Base-by-base conservation (phyloP, 2,113 vertebrate genomes). In the Excalfactoria chinensis region DNA sequence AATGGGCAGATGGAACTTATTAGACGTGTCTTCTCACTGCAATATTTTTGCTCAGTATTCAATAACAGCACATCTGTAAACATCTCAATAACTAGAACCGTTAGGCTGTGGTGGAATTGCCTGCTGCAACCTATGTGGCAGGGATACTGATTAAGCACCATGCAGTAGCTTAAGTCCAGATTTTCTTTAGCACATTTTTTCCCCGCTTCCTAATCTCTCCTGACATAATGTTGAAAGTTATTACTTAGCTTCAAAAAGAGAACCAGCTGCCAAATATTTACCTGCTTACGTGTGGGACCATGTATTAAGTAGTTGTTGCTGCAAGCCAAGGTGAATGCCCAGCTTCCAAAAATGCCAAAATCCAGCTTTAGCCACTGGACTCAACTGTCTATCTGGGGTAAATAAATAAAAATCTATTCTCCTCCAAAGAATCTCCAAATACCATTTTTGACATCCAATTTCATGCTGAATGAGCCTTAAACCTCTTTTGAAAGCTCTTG, bases 1-100 rank as follows among this genome's bases (percentile, higher is more conserved):
- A 76, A 55, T 84, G 63, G 73, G 90, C 95, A 97, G 70, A 90
- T 97, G 95, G 95, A 88, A 63, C 62, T 91, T 93, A 89, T 95
- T 97, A 95, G 69, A 82, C 1, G 17, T 0, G 5, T 58, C 94
- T 93, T 96, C 95, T 59, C 3, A 1, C 3, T 2, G 91, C 43
- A 93, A 80, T 90, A 93, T 95, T 95, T 96, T 90, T 93, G 75
- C 93, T 77, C 88, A 84, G n/a, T 22, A 88, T 58, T 76, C 21
- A 91, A 78, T 96, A 96, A 95, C 86, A 88, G 72, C 79, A 81
- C 55, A 95, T 88, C 94, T 95, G 96, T 96, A 96, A 96, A 96
- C 95, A 96, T 91, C 86, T 86, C 73, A 63, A 20, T 90, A 95
- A 91, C n/a, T 20, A 94, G 88, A 85, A 95, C 92, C 76, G 90